Percentiles rank a stretch among this genome's conserved stretches.
phyloP scores from a whole-genome alignment of 2,113 vertebrate genomes.

The Puma concolor region DNA sequence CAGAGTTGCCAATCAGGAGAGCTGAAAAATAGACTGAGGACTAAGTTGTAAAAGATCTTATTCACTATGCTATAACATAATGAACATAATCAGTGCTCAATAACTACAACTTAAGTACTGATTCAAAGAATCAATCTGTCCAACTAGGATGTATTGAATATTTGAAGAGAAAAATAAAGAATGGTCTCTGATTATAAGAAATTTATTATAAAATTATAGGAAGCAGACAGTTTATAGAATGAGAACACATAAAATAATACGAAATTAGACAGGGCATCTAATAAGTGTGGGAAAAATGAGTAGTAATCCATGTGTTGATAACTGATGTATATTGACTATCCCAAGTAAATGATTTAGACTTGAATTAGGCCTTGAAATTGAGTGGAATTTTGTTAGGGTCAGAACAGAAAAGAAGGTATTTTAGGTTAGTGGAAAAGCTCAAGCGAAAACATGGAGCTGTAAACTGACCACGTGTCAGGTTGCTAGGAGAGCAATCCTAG shows the following conservation, averaged over 20 bases:
- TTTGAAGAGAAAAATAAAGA: neutral
- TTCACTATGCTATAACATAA: neutral
- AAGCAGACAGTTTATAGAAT: neutral
- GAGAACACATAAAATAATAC: neutral
- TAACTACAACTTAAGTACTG: neutral
- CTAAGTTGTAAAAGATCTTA: neutral
- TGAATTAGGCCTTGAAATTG: neutral
- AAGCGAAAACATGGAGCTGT: neutral
- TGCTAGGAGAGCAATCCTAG: neutral
- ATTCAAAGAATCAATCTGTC: neutral
- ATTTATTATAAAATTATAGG: neutral
- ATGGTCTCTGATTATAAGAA: neutral
- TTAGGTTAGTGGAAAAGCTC: neutral
- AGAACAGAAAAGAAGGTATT: neutral
- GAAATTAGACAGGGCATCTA: neutral
- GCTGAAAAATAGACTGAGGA: neutral
- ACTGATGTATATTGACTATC: neutral
- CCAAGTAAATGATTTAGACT: neutral
- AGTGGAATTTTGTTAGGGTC: neutral
- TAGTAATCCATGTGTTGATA: neutral
- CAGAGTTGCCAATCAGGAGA: neutral
- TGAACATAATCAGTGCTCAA: neutral
- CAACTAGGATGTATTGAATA: neutral
- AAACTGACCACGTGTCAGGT: neutral
- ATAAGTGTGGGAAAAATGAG: neutral